phyloP scores from a whole-genome alignment of 2,113 vertebrate genomes.

The Rhabdomys dilectus region DNA sequence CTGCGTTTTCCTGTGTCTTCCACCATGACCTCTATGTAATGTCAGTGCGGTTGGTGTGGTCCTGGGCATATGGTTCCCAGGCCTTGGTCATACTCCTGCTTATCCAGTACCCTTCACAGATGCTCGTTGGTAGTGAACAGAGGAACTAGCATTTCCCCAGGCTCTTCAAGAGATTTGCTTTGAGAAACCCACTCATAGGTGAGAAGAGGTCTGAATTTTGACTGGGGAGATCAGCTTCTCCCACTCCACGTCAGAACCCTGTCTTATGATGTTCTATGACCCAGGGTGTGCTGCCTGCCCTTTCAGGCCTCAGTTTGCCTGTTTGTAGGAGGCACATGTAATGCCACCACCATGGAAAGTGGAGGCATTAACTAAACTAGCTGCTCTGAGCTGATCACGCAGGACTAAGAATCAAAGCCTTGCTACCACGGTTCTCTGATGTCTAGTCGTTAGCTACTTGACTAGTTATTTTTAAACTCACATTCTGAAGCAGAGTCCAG shows the following conservation, averaged over 20 bases:
- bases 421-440: neutral
- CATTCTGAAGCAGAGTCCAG: neutral
- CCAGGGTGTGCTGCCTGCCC: neutral
- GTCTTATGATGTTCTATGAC: neutral
- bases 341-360: fast-evolving
- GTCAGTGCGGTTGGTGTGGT: neutral
- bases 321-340: neutral
- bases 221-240: neutral
- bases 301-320: neutral
- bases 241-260: neutral
- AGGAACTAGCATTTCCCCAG: neutral
- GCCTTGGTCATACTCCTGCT: neutral
- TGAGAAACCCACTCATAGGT: neutral
- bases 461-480: slow-evolving; percentile 28
- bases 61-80: neutral
- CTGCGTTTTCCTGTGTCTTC: neutral
- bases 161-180: neutral
- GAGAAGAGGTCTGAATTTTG: neutral
- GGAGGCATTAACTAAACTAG: neutral
- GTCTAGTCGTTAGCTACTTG: neutral
- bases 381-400: too few relatives aligned
- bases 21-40: neutral
- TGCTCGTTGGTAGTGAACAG: neutral
- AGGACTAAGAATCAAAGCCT: neutral
- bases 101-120: neutral